Evolutionary conservation across 2,113 vertebrate species (phyloP).

Genomic region (Urocynchramus pylzowi): DNA sequence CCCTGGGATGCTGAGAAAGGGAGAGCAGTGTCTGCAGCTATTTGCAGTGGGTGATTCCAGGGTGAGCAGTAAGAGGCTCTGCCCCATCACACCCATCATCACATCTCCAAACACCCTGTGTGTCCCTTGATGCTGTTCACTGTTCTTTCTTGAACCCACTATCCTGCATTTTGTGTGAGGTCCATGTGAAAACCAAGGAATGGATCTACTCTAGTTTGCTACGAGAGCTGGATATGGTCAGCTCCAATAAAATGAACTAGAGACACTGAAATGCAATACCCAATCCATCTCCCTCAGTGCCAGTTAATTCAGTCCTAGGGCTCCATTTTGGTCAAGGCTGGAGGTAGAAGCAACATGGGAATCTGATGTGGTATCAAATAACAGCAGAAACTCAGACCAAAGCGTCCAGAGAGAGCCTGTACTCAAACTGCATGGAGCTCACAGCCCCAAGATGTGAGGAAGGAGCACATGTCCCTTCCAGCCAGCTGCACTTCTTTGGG

Average conservation of each 20-base stretch:
- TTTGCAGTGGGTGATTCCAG: not conserved
- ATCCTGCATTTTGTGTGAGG: not conserved
- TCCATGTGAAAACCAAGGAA: not conserved
- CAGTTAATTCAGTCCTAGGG: conserved; percentile 7
- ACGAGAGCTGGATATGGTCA: not conserved
- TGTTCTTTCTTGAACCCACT: not conserved
- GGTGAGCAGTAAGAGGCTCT: not conserved
- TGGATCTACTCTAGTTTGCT: not conserved
- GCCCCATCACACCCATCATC: rapidly evolving
- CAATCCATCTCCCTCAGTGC: not conserved
- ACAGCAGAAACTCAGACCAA: not conserved
- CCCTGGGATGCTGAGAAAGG: not conserved
- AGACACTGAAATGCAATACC: not conserved
- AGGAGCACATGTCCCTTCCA: not conserved
- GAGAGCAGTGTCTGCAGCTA: not conserved
- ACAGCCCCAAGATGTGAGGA: not conserved
- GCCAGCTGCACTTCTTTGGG: not conserved
- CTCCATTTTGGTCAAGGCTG: not conserved
- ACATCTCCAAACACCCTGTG: not conserved
- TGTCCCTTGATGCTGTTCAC: not conserved
- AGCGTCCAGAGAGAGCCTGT: not conserved
- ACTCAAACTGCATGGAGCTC: not conserved
- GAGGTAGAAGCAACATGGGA: not conserved
- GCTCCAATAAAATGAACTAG: not conserved
- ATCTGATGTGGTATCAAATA: not conserved